Evolutionary conservation across 2,888 invertebrate genomes (phyloP).

Genomic region (Ommatoiulus sabulosus): DNA sequence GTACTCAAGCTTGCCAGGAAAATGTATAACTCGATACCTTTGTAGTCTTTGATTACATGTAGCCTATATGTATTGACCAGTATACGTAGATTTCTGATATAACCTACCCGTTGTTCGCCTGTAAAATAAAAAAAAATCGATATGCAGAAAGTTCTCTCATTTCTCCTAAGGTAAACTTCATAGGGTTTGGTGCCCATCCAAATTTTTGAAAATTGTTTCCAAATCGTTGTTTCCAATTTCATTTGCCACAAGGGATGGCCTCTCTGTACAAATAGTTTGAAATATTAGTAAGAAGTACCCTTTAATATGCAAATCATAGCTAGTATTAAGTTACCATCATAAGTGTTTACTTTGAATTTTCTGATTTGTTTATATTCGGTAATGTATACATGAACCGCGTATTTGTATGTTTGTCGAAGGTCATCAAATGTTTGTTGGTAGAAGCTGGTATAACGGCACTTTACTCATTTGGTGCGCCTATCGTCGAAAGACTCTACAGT

Average conservation of each 20-base stretch:
- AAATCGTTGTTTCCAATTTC: too few species aligned
- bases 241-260: too few species aligned
- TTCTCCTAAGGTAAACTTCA: neutral
- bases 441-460: neutral
- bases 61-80: too few species aligned
- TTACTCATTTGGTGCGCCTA: neutral
- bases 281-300: too few species aligned
- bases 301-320: too few species aligned
- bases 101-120: too few species aligned
- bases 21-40: too few species aligned
- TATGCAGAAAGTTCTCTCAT: neutral
- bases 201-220: neutral
- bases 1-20: too few species aligned
- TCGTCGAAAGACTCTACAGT: neutral
- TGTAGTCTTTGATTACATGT: too few species aligned
- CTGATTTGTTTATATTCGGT: neutral
- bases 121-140: too few species aligned
- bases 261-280: too few species aligned
- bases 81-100: too few species aligned
- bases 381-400: neutral
- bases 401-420: neutral
- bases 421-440: neutral
- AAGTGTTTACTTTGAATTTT: neutral
- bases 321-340: neutral
- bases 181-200: neutral